phyloP scores from a whole-genome alignment of 1,140 invertebrate species.

The Ericerus pela region DNA sequence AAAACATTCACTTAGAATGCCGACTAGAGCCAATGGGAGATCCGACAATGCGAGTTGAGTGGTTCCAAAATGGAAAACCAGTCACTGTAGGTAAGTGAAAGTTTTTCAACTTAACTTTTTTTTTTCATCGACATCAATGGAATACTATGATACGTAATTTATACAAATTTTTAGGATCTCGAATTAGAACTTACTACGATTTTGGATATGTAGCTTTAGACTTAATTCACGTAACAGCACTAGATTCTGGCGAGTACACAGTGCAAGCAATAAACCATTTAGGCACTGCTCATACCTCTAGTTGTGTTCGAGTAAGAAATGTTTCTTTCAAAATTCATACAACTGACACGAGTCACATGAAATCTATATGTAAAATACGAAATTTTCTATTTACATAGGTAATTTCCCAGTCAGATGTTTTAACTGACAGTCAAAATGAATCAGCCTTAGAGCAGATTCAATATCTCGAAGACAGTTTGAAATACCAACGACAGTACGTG shows the following conservation, averaged over 20 bases:
- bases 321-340: neutral
- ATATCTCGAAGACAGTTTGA: conserved; percentile 74
- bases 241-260: conserved; percentile 88
- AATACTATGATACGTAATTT: neutral
- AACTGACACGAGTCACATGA: neutral
- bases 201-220: conserved; percentile 86
- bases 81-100: conserved; percentile 52
- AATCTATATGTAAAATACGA: neutral
- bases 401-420: conserved; percentile 64
- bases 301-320: conserved; percentile 58
- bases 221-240: conserved; percentile 67
- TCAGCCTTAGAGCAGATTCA: conserved; percentile 88
- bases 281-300: conserved; percentile 78
- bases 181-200: conserved; percentile 88
- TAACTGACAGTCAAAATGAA: conserved; percentile 89
- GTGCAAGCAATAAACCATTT: conserved; percentile 82
- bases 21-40: conserved; percentile 84
- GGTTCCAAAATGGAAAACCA: conserved; percentile 81
- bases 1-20: conserved; percentile 80
- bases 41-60: conserved; percentile 89
- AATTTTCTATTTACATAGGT: conserved; percentile 32
- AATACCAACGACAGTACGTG: conserved; percentile 48
- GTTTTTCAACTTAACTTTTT: neutral
- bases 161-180: conserved; percentile 37
- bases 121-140: neutral